Percentiles rank a stretch among this genome's conserved stretches.
Conservation (phyloP, 30 jellyfish, hydroid and myxozoan genomes). For the Pseudorhiza aurosa region DNA sequence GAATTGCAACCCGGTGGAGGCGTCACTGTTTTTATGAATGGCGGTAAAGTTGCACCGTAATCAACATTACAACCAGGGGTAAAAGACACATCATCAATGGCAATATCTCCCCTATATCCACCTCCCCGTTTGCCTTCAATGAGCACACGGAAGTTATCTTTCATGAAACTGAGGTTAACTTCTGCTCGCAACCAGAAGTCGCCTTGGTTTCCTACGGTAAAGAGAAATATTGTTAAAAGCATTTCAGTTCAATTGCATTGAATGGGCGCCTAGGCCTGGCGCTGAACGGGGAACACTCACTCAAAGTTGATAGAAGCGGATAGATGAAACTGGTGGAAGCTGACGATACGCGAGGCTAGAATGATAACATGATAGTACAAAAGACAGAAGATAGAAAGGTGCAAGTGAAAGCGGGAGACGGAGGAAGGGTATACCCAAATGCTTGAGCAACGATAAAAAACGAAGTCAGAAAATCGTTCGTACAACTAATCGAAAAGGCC, state of each 20-base stretch:
- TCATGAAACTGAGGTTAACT: slow-evolving; percentile 52
- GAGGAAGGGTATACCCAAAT: no score
- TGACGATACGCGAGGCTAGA: no score
- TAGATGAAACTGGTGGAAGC: no score
- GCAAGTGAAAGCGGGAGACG: no score
- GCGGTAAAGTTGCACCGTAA: slow-evolving; percentile 84
- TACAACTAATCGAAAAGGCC: no score
- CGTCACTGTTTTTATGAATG: slow-evolving; percentile 69
- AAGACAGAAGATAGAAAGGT: no score
- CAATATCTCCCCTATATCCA: slow-evolving; percentile 81
- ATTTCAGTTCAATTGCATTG: not conserved
- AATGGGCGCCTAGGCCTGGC: not conserved
- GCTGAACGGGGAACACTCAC: no score
- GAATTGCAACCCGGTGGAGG: slow-evolving; percentile 96
- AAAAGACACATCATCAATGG: slow-evolving; percentile 94
- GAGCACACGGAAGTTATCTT: slow-evolving; percentile 73
- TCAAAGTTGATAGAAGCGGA: no score
- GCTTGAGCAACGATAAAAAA: no score
- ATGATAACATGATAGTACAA: no score
- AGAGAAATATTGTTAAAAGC: not conserved
- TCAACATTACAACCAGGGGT: slow-evolving; percentile 97
- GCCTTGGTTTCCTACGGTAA: slow-evolving; percentile 88
- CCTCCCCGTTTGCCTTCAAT: slow-evolving; percentile 93
- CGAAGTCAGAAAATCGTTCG: no score
- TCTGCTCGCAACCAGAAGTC: slow-evolving; percentile 89